phyloP scores from a whole-genome alignment of 2,113 vertebrate genomes.

The Todiramphus saurophagus region DNA sequence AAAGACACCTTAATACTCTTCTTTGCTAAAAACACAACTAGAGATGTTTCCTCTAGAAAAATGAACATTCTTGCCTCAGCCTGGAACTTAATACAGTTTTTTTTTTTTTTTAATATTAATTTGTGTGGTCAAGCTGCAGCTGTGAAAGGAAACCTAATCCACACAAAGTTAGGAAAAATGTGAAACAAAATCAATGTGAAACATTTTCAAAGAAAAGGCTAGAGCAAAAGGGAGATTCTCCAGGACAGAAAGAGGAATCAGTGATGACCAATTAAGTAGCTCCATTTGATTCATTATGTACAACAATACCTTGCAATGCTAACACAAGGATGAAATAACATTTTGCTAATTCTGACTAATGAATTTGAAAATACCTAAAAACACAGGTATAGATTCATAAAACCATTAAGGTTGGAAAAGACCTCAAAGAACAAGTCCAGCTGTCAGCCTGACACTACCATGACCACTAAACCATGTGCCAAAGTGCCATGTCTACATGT shows the following conservation, averaged over 20 bases:
- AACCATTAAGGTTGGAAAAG: no score
- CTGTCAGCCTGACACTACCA: no score
- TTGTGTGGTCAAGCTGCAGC: background rate
- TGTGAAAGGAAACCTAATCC: background rate
- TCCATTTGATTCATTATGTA: background rate
- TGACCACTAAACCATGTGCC: no score
- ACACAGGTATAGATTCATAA: background rate
- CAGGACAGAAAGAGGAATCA: background rate
- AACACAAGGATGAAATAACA: background rate
- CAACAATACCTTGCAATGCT: background rate
- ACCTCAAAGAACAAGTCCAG: no score
- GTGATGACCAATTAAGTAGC: background rate
- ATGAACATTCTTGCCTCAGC: background rate
- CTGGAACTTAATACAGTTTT: background rate
- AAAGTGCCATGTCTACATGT: no score
- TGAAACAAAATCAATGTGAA: background rate
- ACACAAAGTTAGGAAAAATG: background rate
- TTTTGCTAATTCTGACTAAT: background rate
- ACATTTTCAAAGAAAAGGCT: background rate
- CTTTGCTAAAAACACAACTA: background rate
- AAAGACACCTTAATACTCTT: background rate
- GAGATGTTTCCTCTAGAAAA: background rate
- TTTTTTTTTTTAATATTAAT: background rate
- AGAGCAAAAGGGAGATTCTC: background rate
- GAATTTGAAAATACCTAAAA: background rate